A percentile compares a stretch with the other conserved stretches of the same genome.
phyloP scores from a whole-genome alignment of 2,797 vertebrate species.

The Glossophaga mutica region DNA sequence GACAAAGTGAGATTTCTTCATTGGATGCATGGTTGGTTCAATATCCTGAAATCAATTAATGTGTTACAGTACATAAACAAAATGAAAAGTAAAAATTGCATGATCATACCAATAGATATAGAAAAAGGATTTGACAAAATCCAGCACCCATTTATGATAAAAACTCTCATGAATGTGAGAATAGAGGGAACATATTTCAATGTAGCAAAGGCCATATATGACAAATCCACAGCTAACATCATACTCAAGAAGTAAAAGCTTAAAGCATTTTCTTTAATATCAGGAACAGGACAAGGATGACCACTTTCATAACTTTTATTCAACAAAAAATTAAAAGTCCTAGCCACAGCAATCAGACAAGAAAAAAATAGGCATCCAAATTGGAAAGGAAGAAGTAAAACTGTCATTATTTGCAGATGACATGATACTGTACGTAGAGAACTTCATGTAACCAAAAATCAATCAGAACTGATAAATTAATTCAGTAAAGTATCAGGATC shows the following conservation, averaged over 20 bases:
- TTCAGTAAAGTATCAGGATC: not conserved
- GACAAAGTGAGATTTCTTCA: not conserved
- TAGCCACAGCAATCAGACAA: not conserved
- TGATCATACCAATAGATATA: not conserved
- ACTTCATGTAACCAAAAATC: not conserved
- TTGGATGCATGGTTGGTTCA: not conserved
- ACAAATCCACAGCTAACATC: not conserved
- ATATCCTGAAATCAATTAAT: not conserved
- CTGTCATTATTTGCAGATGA: not conserved
- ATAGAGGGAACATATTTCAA: not conserved
- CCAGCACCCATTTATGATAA: not conserved
- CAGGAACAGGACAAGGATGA: not conserved
- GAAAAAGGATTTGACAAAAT: not conserved
- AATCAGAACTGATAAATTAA: not conserved
- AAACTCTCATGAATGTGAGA: not conserved
- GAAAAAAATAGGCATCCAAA: not conserved
- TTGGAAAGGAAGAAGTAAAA: not conserved
- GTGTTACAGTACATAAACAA: not conserved
- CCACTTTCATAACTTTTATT: not conserved
- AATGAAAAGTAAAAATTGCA: not conserved
- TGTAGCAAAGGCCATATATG: not conserved
- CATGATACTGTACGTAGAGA: not conserved
- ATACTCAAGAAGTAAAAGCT: not conserved
- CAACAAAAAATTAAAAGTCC: not conserved
- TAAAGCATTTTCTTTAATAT: not conserved